phyloP scores from a whole-genome alignment of 1,140 invertebrate species.

The Telenomus remus region DNA sequence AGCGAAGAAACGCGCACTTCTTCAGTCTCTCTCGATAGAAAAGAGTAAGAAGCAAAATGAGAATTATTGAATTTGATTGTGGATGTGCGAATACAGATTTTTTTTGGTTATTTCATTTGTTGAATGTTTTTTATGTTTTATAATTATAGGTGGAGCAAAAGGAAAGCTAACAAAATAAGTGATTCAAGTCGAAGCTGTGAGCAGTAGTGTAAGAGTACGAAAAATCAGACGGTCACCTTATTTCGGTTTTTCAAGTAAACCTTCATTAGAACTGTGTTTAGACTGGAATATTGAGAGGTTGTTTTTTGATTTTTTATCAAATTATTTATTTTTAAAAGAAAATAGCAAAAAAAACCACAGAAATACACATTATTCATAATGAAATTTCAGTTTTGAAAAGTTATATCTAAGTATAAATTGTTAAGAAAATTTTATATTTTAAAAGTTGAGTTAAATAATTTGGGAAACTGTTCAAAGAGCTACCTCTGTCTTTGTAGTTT shows the following conservation, averaged over 20 bases:
- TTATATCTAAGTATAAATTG: too few relatives aligned
- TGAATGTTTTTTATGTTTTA: constrained; percentile 9
- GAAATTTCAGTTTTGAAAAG: too few relatives aligned
- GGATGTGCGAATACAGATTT: too few relatives aligned
- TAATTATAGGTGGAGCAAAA: constrained; percentile 56
- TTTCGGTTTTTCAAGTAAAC: constrained; percentile 28
- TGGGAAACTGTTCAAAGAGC: constrained; percentile 4
- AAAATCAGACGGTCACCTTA: constrained; percentile 59
- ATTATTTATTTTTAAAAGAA: too few relatives aligned
- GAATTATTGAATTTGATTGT: too few relatives aligned
- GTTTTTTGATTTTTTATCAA: too few relatives aligned
- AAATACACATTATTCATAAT: too few relatives aligned
- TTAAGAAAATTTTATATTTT: too few relatives aligned
- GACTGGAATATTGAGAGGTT: too few relatives aligned
- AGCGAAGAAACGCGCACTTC: constrained; percentile 58
- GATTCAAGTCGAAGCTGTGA: constrained; percentile 55
- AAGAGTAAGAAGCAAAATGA: constrained; percentile 66
- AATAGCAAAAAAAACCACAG: too few relatives aligned
- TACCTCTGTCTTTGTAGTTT: background rate
- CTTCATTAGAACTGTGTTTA: too few relatives aligned
- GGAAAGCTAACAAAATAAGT: constrained; percentile 52
- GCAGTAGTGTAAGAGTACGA: constrained; percentile 51
- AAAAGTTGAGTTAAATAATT: too few relatives aligned
- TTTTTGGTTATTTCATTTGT: constrained; percentile 10
- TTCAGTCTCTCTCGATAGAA: constrained; percentile 51